Base-by-base conservation (phyloP, 2,888 invertebrate species). In the Drosophila mulleri region DNA sequence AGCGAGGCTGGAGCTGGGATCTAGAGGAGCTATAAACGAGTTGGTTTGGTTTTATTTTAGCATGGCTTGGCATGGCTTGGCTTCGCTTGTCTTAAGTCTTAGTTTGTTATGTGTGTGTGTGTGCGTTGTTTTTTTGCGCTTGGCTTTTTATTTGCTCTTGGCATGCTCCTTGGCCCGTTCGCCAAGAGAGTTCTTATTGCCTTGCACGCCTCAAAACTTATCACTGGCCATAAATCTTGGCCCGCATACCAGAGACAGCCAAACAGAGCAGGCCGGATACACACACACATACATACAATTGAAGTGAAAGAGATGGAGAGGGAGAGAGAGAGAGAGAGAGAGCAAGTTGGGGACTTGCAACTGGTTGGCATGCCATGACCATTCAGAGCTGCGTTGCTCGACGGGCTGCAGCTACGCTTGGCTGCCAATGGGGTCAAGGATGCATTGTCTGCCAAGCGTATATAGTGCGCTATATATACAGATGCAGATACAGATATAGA, bases 211-310 rank as follows among this genome's bases (percentile, higher is more conserved):
- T 90, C 85, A 89, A 89, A 50, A 88, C 90, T 89, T 89, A 89
- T 89, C 89, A 88, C 77, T 78, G 82, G 88, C 88, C 88, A 89
- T 89, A 89, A 89, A 89, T 89, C 90, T 89, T 82, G 80, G 80
- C 74, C 82, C 72, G 77, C 84, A 84, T 87, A 84, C 85, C 84
- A 83, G 63, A 73, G 77, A 73, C 79, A 79, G 68, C 64, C 39
- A 69, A 61, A 82, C 73, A 57, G 37, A 37, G 64, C 66, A 60
- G 78, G 69, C 87, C 80, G 70, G 80, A 82, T 75, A 69, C 76
- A 64, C 60, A 37, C 39, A 29, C 60, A 37, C 32, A 29, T 54
- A 37, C 39, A 29, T 58, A 37, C 39, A 29, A 59, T n/a, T 23
- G 26, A 23, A 42, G 20, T 32, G 16, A 44, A 20, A 44, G 44